A percentile compares a stretch with the other conserved stretches of the same genome.
Conservation (phyloP, 2,113 vertebrate genomes). For the Colinus virginianus region DNA sequence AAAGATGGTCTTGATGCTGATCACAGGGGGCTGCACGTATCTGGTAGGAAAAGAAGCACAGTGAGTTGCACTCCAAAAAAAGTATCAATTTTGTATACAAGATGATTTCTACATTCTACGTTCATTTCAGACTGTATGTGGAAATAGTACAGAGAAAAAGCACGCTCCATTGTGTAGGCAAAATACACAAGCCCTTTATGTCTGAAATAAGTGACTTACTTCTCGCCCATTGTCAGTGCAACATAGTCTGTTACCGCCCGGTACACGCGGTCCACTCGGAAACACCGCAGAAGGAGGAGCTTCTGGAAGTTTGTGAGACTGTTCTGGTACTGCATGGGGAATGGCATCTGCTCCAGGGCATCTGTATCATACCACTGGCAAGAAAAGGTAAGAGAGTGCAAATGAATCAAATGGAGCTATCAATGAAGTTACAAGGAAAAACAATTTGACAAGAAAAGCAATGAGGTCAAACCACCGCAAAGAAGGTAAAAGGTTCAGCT, state of each 20-base stretch:
- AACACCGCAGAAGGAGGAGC: conserved; percentile 91
- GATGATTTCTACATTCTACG: not conserved
- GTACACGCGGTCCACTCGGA: conserved; percentile 93
- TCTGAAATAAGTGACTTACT: conserved; percentile 73
- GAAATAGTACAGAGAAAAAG: not conserved
- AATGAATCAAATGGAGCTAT: not conserved
- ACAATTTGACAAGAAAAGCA: not conserved
- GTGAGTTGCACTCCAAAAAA: not conserved
- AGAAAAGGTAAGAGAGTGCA: not conserved
- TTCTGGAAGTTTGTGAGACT: conserved; percentile 88
- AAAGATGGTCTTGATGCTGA: conserved; percentile 90
- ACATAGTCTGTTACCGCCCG: conserved; percentile 92
- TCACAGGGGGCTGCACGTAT: conserved; percentile 94
- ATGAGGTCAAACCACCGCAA: not conserved
- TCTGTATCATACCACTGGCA: conserved; percentile 92
- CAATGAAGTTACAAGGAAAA: not conserved
- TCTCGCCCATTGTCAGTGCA: conserved; percentile 88
- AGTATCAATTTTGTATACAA: not conserved
- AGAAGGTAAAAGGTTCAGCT: not conserved
- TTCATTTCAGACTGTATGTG: not conserved
- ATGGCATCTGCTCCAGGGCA: conserved; percentile 83
- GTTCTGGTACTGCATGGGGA: conserved; percentile 84
- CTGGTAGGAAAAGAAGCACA: conserved; percentile 68
- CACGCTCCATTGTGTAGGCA: not conserved
- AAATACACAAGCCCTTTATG: not conserved